These are phyloP conservation scores for Drosophila nr. perissopoda DNA, from an alignment of 2,888 invertebrate genomes.

Conservation along the genomic window DNA sequence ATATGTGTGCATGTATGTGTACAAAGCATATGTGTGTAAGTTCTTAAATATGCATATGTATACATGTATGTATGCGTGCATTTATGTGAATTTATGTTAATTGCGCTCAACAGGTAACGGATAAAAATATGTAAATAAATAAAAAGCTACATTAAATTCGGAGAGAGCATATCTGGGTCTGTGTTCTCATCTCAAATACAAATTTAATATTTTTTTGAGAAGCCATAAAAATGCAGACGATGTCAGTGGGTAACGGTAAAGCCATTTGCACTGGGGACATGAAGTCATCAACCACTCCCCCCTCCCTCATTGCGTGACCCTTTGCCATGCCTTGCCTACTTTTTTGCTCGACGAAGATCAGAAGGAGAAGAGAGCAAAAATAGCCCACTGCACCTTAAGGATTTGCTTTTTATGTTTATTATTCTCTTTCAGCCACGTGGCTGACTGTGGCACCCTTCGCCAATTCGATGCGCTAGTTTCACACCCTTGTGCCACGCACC, in stretches of 20 bases:
- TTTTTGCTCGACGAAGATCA: slow-evolving; percentile 33
- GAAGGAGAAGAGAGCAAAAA: slow-evolving; percentile 14
- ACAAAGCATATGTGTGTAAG: neutral
- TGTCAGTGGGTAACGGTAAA: slow-evolving; percentile 42
- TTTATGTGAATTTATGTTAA: slow-evolving; percentile 1
- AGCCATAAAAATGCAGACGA: slow-evolving; percentile 61
- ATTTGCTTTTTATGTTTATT: slow-evolving; percentile 71
- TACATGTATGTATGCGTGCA: neutral
- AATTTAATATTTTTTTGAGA: slow-evolving; percentile 44
- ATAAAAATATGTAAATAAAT: neutral
- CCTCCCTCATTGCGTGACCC: slow-evolving; percentile 12
- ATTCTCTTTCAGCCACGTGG: slow-evolving; percentile 61
- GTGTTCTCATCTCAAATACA: slow-evolving; percentile 23
- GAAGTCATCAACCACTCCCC: slow-evolving; percentile 50
- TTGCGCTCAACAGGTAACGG: neutral
- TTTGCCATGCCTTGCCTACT: slow-evolving; percentile 8
- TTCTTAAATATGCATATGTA: neutral
- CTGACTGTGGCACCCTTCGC: slow-evolving; percentile 53
- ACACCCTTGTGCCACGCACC: slow-evolving; percentile 53
- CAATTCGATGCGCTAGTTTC: slow-evolving; percentile 65
- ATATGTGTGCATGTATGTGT: slow-evolving; percentile 10
- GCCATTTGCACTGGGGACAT: slow-evolving; percentile 57
- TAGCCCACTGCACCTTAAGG: slow-evolving; percentile 62
- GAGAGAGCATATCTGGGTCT: neutral
- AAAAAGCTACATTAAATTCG: neutral